Evolutionary conservation across 1,140 invertebrate genomes (phyloP), one percentile per base, ranked within the genome.

Genomic region (Bombus breviceps): DNA sequence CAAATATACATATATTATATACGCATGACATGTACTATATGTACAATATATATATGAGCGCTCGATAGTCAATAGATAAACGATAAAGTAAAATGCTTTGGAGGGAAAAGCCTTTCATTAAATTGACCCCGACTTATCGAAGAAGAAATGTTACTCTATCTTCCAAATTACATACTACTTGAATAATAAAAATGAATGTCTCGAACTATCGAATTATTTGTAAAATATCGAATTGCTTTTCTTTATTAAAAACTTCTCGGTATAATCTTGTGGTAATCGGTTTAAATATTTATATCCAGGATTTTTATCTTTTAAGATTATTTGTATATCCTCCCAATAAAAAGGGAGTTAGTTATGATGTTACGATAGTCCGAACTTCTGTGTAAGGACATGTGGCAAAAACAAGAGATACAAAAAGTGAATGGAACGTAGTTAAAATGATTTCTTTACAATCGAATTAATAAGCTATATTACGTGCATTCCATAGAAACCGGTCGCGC

Each of bases 401-500:
- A 18, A 9, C 18, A 28, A 37, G 28, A 13, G 22, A 34, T 22
- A 28, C 10, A 85, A 73, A 84, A 79, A 75, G 68, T n/a, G 75
- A 87, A 84, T 68, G 81, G 62, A 15, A 43, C 34, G 41, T 41
- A 32, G 34, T 69, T 28, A 32, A 59, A 53, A 66, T 73, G 43
- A 57, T 85, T 83, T 73, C 74, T 53, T 57, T 73, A n/a, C 32
- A 72, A 84, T 85, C 64, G 73, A 83, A 86, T 83, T 72, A 53
- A 71, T 62, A 66, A 82, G 43, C 47, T 43, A 53, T 22, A 22
- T 53, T 53, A 22, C 80, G 39, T 9, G 64, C 72, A 76, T 86
- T 82, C 80, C 73, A 62, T 62, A 57, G 80, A 86, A 86, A 86
- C 85, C 73, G 80, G 85, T 87, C 82, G 68, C 37, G 32, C 28